These are phyloP conservation scores for Engystomops pustulosus DNA, from an alignment of 2,113 vertebrate species.

Conservation along the genomic window DNA sequence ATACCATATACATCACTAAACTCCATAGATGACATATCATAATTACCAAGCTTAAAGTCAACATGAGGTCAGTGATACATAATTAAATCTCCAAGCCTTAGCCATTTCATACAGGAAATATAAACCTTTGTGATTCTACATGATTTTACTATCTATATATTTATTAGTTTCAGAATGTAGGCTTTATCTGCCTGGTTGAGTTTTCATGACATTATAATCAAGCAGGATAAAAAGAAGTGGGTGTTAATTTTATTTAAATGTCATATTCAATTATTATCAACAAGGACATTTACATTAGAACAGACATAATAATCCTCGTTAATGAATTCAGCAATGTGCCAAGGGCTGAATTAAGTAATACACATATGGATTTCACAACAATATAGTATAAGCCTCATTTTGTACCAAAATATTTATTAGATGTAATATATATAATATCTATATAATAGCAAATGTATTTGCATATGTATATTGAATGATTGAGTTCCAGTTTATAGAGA, in stretches of 20 bases:
- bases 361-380: not conserved
- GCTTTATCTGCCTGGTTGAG: not conserved
- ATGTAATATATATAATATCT: no score
- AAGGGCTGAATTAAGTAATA: not conserved
- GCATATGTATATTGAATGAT: no score
- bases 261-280: not conserved
- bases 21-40: slow-evolving; percentile 68
- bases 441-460: no score
- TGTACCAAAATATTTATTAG: not conserved
- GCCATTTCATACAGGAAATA: slow-evolving; percentile 61
- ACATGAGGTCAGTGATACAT: slow-evolving; percentile 66
- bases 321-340: not conserved
- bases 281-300: not conserved
- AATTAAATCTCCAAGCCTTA: slow-evolving; percentile 65
- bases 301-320: not conserved
- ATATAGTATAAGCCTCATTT: not conserved
- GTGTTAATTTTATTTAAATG: slow-evolving; percentile 33
- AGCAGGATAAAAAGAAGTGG: not conserved
- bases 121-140: slow-evolving; percentile 37
- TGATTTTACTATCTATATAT: not conserved
- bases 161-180: not conserved
- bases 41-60: slow-evolving; percentile 67
- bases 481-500: no score
- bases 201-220: not conserved
- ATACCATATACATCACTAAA: slow-evolving; percentile 50